Base-by-base conservation (phyloP, 2,888 invertebrate species). In the Lottia gigantea region DNA sequence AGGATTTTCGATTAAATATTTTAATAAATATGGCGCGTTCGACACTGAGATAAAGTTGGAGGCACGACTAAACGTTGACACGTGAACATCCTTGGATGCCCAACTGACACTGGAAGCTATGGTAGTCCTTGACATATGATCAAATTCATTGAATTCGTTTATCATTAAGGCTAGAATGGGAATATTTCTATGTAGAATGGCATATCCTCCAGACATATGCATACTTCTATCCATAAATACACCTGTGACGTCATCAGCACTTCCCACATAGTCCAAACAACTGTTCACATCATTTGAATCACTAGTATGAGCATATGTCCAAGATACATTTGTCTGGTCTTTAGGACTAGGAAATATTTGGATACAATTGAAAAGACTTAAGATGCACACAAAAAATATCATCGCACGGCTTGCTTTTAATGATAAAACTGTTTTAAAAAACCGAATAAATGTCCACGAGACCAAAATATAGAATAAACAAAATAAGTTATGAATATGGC, bases 171-270 rank as follows among this genome's bases (percentile, higher is more conserved):
- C 70, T 25, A 83, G 46, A 11, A 83, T 47, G 8, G 82, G 81
- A 11, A 83, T 80, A 61, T 83, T 77, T 49, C 75, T 71, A 46
- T 81, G 80, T 12, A 85, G 71, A 23, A 82, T 67, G 15, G 78
- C 74, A 69, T 80, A 85, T 4, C 72, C 82, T 7, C 80, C 84
- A 11, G 79, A 76, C 73, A 78, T 75, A 68, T 80, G 76, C 8
- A 83, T 31, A 23, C 75, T 74, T 25, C 74, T 64, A 67, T 83
- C 82, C 45, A 82, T 19, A 68, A 81, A 83, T 7, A 85, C 79
- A 7, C 85, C 85, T 2, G 76, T 80, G 46, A 82, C 83, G 75
- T 85, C 81, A 68, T 71, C 45, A 62, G 80, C 80, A 11, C 72
- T 64, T n/a, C 80, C 63, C 31, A 83, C 67, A 64, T 75, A 83